Base-by-base conservation (phyloP, 2,797 vertebrate genomes). In the Microcaecilia unicolor region DNA sequence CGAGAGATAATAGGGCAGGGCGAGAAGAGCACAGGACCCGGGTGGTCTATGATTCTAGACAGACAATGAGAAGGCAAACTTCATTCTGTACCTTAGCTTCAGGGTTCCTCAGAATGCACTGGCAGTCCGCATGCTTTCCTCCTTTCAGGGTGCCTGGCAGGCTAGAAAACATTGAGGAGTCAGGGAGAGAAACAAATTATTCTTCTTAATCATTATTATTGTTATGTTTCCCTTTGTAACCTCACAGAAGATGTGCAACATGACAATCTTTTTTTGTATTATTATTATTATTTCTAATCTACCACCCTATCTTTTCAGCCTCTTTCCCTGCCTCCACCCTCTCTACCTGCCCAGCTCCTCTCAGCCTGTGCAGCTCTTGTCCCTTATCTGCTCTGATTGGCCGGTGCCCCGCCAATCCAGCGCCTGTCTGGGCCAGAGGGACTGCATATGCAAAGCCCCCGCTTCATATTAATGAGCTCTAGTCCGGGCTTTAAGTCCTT, bases 381-480 rank as follows among this genome's bases (percentile, higher is more conserved):
- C 83, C 51, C 74, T 74, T 70, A 67, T 54, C 62, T 28, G 41
- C 68, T 67, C 76, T 73, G 75, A 89, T 87, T 90, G 86, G 87
- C 72, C 72, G 49, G 39, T 12, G 39, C 51, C 64, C 58, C 72
- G 83, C 92, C 92, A 96, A 95, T 94, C 81, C 55, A 70, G 51
- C 52, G 51, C 39, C 39, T 34, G 62, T 20, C 56, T 44, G 84
- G 88, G 65, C 87, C 85, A 68, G 77, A 58, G 89, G 90, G 90
- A 88, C 83, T 86, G 79, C 88, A 91, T 93, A 93, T 93, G 91
- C 82, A 92, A 90, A 88, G 72, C 50, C n/a, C 47, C 55, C 75
- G 73, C 90, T 97, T 91, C 90, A 98, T 97, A 97, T 95, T 98
- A 85, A 97, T 98, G 87, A 97, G 92, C 87, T 59, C 69, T 89